Percentiles rank a stretch among this genome's conserved stretches.
phyloP scores from a whole-genome alignment of 2,113 vertebrate species.

The Psilopogon haemacephalus region DNA sequence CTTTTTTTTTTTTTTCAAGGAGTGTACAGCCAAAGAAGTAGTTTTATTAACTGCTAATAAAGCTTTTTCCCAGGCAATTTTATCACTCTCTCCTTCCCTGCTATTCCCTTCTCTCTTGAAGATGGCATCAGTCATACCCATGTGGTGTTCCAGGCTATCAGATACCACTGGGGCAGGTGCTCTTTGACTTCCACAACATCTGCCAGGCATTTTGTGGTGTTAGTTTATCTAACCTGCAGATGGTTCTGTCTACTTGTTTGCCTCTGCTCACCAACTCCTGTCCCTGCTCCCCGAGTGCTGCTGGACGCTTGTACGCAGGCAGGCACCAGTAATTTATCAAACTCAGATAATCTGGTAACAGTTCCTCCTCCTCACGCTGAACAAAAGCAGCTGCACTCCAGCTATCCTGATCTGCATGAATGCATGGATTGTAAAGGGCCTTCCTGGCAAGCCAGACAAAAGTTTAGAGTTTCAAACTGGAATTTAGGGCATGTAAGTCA shows the following conservation, averaged over 20 bases:
- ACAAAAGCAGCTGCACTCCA: constrained; percentile 51
- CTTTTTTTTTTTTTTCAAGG: not conserved
- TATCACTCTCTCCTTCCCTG: not conserved
- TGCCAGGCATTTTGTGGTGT: constrained; percentile 12
- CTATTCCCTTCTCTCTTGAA: not conserved
- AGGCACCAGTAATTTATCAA: constrained; percentile 38
- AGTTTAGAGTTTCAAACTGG: constrained; percentile 63
- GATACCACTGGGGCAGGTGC: constrained; percentile 45
- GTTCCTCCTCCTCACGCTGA: not conserved
- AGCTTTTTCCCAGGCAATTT: constrained; percentile 32
- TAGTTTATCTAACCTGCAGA: constrained; percentile 40
- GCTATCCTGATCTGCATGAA: constrained; percentile 47
- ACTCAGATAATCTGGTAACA: constrained; percentile 36
- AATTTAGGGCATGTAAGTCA: constrained; percentile 64
- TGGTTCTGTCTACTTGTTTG: constrained; percentile 32
- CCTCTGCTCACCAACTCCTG: not conserved
- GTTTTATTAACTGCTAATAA: not conserved
- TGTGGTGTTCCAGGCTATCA: constrained; percentile 11
- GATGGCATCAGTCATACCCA: not conserved
- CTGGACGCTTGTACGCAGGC: not conserved
- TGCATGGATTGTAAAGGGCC: constrained; percentile 51
- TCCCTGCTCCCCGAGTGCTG: not conserved
- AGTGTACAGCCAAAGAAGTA: not conserved
- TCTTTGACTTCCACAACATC: constrained; percentile 45
- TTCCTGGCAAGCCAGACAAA: not conserved